phyloP scores from a whole-genome alignment of 2,113 vertebrate species.

The Cyanoliseus patagonus region DNA sequence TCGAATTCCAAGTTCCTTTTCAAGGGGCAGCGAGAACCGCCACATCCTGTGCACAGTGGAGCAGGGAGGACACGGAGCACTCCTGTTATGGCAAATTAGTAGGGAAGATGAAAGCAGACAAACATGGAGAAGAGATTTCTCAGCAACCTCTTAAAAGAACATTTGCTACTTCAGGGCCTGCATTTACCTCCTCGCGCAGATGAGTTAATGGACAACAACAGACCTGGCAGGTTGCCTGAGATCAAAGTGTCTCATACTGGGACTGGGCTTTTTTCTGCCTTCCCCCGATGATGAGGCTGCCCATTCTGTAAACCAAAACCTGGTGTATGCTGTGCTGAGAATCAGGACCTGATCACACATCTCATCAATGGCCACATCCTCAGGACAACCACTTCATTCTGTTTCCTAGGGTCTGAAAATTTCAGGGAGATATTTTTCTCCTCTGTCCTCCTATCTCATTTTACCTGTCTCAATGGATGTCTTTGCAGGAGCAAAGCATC shows the following conservation, averaged over 20 bases:
- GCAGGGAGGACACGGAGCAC: not conserved
- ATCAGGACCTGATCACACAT: not conserved
- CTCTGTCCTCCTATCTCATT: not conserved
- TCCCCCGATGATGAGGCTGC: not conserved
- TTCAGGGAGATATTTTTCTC: not conserved
- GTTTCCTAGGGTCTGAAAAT: not conserved
- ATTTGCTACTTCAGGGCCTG: slow-evolving; percentile 19
- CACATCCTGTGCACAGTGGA: not conserved
- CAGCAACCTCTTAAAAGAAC: slow-evolving; percentile 15
- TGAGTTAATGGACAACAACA: slow-evolving; percentile 38
- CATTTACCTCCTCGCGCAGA: not conserved
- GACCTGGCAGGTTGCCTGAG: slow-evolving; percentile 20
- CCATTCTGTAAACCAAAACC: not conserved
- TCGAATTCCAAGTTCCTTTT: not conserved
- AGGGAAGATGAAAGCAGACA: not conserved
- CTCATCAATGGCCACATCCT: not conserved
- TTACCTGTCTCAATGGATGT: not conserved
- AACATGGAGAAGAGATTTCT: not conserved
- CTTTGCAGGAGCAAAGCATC: not conserved
- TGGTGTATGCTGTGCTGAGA: not conserved
- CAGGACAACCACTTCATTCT: not conserved
- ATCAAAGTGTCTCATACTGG: not conserved
- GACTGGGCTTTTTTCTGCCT: not conserved
- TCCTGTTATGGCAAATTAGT: not conserved
- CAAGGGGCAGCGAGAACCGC: accelerated